Percentiles rank a stretch among this genome's conserved stretches.
Conservation (phyloP, 1,140 invertebrate genomes). For the Sycophila sp. region DNA sequence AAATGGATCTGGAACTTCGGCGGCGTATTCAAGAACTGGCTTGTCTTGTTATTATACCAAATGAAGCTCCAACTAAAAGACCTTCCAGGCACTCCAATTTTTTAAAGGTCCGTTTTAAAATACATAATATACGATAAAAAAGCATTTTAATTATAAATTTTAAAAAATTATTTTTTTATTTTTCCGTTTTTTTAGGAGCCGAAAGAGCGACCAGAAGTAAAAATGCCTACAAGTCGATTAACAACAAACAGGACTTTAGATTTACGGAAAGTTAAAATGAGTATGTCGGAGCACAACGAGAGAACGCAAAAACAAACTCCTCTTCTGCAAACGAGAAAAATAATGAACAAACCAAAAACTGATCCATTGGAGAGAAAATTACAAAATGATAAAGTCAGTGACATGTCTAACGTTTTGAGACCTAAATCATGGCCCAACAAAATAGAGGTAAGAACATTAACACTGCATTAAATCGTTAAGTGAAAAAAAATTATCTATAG, state of each 20-base stretch:
- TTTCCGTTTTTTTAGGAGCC: too few species aligned
- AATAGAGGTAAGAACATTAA: slow-evolving; percentile 58
- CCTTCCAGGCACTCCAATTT: slow-evolving; percentile 60
- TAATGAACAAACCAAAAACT: slow-evolving; percentile 60
- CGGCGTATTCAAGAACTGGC: slow-evolving; percentile 71
- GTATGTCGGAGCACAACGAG: slow-evolving; percentile 67
- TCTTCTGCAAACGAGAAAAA: slow-evolving; percentile 51
- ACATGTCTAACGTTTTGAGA: slow-evolving; percentile 47
- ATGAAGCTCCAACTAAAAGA: slow-evolving; percentile 54
- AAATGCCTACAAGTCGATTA: slow-evolving; percentile 48
- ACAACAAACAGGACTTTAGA: slow-evolving; percentile 64
- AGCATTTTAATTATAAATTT: neutral
- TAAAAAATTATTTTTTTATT: slow-evolving; percentile 5
- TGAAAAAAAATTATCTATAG: neutral
- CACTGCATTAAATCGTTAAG: neutral
- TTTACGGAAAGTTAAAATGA: slow-evolving; percentile 69
- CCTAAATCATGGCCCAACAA: slow-evolving; percentile 66
- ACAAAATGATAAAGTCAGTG: slow-evolving; percentile 51
- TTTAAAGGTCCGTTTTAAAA: slow-evolving; percentile 49
- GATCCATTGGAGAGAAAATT: slow-evolving; percentile 62
- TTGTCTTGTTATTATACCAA: slow-evolving; percentile 67
- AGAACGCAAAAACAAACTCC: slow-evolving; percentile 53
- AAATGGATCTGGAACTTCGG: slow-evolving; percentile 72
- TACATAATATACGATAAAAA: neutral
- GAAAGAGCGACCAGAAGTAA: slow-evolving; percentile 50